phyloP scores from a whole-genome alignment of 2,888 invertebrate species.

The Drosophila rubida region DNA sequence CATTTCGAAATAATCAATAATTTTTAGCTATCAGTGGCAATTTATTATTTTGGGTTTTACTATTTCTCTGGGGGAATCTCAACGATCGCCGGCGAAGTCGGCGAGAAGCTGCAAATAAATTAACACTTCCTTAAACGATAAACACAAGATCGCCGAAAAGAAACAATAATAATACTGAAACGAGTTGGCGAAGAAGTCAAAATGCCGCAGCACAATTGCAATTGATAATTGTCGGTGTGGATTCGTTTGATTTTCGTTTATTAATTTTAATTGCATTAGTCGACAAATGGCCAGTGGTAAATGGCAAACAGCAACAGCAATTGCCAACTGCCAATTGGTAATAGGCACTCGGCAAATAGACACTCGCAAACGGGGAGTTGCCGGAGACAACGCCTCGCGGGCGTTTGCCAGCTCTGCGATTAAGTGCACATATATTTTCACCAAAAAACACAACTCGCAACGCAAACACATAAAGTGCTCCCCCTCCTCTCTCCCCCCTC shows the following conservation, averaged over 20 bases:
- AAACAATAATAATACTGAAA: constrained; percentile 21
- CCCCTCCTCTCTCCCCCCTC: neutral
- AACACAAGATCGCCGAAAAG: constrained; percentile 53
- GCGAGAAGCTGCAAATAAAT: constrained; percentile 71
- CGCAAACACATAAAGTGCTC: neutral
- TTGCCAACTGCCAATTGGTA: neutral
- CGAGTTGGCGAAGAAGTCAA: constrained; percentile 34
- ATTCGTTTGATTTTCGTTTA: constrained; percentile 69
- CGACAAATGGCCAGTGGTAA: constrained; percentile 31
- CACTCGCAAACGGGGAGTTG: constrained; percentile 23
- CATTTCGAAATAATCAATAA: constrained; percentile 81
- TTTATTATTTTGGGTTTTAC: constrained; percentile 64
- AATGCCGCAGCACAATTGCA: constrained; percentile 56
- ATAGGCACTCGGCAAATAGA: constrained; percentile 1
- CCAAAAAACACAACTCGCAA: neutral
- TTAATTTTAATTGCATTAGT: constrained; percentile 73
- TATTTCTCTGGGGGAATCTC: constrained; percentile 23
- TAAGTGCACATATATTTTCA: constrained; percentile 42
- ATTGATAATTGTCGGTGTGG: constrained; percentile 47
- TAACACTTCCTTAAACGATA: constrained; percentile 81
- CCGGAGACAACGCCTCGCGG: constrained; percentile 50
- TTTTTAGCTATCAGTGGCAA: constrained; percentile 80
- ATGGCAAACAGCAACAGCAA: constrained; percentile 7
- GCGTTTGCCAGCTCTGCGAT: constrained; percentile 37
- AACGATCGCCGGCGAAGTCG: constrained; percentile 24